phyloP scores from a whole-genome alignment of 2,113 vertebrate genomes.

The Chionis minor region DNA sequence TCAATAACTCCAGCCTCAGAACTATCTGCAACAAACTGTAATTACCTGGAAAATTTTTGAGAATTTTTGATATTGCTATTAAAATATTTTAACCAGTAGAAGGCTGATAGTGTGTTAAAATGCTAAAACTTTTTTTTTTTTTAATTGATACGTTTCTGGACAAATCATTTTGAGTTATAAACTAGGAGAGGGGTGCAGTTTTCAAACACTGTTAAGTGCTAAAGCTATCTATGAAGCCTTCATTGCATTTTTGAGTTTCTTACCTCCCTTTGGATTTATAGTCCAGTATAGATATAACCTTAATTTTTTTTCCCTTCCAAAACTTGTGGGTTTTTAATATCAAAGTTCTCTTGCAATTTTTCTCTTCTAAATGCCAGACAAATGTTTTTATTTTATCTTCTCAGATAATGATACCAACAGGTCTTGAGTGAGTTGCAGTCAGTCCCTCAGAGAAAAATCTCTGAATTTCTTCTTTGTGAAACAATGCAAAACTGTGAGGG shows the following conservation, averaged over 20 bases:
- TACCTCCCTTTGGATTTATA: background rate
- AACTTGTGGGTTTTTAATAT: background rate
- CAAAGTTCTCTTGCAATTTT: background rate
- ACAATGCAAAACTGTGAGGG: background rate
- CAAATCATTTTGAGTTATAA: background rate
- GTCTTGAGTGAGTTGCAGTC: background rate
- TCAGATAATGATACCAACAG: background rate
- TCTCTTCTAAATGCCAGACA: background rate
- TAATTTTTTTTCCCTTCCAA: background rate
- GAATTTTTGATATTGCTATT: background rate
- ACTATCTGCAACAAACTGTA: background rate
- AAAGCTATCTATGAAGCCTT: background rate
- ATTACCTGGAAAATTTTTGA: background rate
- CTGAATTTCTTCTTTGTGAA: background rate
- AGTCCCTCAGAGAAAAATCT: background rate
- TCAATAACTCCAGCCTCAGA: background rate
- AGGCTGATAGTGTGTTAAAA: background rate
- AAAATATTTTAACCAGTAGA: background rate
- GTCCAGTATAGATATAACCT: background rate
- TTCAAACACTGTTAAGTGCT: background rate
- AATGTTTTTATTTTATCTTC: background rate
- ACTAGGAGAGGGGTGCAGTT: background rate
- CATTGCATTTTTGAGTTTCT: background rate
- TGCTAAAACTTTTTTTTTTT: background rate
- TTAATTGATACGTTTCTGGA: background rate